phyloP scores from a whole-genome alignment of 2,888 invertebrate genomes.

The Kuschelorhynchus macadamiae region DNA sequence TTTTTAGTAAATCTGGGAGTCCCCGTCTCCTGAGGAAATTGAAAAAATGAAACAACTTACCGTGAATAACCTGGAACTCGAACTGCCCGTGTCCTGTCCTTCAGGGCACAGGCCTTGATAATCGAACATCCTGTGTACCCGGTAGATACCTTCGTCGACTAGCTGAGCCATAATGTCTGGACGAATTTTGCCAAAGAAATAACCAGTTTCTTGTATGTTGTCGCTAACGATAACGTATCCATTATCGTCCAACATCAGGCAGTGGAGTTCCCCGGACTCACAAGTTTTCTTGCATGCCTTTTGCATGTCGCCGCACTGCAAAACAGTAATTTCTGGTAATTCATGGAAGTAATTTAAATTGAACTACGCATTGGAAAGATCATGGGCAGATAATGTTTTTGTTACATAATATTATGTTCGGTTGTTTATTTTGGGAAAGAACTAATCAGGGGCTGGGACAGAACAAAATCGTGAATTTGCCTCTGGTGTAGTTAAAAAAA shows the following conservation, averaged over 20 bases:
- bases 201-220: constrained; percentile 77
- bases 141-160: constrained; percentile 84
- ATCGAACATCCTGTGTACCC: constrained; percentile 83
- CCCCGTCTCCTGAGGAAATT: no score
- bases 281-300: constrained; percentile 72
- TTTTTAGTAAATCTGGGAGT: no score
- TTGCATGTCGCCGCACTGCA: constrained; percentile 57
- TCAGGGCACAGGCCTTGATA: constrained; percentile 93
- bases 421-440: no score
- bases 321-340: not conserved
- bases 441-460: no score
- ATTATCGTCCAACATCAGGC: constrained; percentile 90
- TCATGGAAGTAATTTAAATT: no score
- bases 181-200: constrained; percentile 88
- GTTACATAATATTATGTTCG: no score
- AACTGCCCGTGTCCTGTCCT: constrained; percentile 73
- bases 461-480: no score
- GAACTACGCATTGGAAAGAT: no score
- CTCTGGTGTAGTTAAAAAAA: no score
- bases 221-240: constrained; percentile 86
- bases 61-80: constrained; percentile 63
- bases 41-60: no score
- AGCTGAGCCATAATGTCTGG: constrained; percentile 81
- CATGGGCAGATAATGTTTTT: no score
- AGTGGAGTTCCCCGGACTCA: constrained; percentile 80